Evolutionary conservation across 2,113 vertebrate genomes (phyloP).

Genomic region (Lethenteron camtschaticum): DNA sequence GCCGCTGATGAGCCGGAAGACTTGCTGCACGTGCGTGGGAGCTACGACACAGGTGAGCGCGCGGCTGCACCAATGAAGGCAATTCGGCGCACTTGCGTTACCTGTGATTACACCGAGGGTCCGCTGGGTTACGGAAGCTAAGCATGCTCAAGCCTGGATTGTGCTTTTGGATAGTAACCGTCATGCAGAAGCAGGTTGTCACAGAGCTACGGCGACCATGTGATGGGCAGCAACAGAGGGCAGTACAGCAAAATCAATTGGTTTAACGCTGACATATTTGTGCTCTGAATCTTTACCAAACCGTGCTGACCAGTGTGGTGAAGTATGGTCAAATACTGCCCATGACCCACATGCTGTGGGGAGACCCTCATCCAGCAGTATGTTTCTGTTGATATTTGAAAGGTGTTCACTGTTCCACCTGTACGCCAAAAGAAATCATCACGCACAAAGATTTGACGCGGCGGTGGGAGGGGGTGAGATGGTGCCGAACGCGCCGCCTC

Average conservation of each 20-base stretch:
- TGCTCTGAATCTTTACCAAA: background rate
- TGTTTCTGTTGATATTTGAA: background rate
- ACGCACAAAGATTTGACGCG: too few relatives aligned
- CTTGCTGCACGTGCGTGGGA: constrained; percentile 52
- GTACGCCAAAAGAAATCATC: too few relatives aligned
- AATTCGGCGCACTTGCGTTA: too few relatives aligned
- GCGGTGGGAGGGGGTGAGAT: too few relatives aligned
- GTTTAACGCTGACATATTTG: background rate
- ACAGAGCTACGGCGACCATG: too few relatives aligned
- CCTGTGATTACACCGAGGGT: too few relatives aligned
- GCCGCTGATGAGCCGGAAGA: constrained; percentile 67
- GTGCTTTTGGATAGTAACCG: too few relatives aligned
- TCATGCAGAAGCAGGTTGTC: too few relatives aligned
- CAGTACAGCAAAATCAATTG: background rate
- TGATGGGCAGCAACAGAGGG: background rate
- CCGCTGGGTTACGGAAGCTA: too few relatives aligned
- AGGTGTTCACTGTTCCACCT: background rate
- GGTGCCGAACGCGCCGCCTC: too few relatives aligned
- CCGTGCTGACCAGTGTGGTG: background rate
- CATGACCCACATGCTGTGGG: background rate
- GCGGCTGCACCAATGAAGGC: too few relatives aligned
- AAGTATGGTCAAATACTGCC: background rate
- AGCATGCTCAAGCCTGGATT: too few relatives aligned
- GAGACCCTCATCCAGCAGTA: background rate
- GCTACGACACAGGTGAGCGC: constrained; percentile 66